Evolutionary conservation across 30 jellyfish, hydroid and myxozoan species (phyloP), one percentile per base, ranked within the genome.

Genomic region (Aurelia coerulea): DNA sequence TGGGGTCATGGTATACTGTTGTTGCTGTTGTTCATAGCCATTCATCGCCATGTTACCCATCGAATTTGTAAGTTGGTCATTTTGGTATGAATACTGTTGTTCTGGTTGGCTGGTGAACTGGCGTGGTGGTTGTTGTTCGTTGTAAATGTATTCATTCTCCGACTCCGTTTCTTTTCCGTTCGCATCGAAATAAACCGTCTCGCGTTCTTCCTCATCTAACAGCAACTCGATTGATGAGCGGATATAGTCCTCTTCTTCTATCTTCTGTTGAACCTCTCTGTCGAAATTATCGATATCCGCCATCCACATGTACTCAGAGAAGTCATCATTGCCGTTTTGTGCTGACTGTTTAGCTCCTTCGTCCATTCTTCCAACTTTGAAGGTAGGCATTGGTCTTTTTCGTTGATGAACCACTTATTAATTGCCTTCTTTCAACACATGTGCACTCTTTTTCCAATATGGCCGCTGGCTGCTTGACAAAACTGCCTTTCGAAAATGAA

Each of bases 171-270:
- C 75, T 19, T 67, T 39, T 18, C 74, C 80, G 56, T 42, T 56
- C 4, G 39, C 68, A 29, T 63, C 84, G 73, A 39, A 92, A 59
- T 73, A 87, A 23, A 86, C 81, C 13, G 96, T 79, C 33, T 80
- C 97, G 68, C 89, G 84, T 56, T 92, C 98, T 65, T 92, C 98
- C 65, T 92, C 98, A 37, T 86, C 98, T 29, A 92, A 65, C 34
- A 92, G 96, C 73, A 77, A 87, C 76, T 92, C 98, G 6, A 92
- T 92, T 14, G 97, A 86, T 13, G 93, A 79, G 16, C 96, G 90
- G 65, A 92, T 92, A 87, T 75, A 88, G 65, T 88, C 90, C 54
- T 88, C 96, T 50, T 88, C 96, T 52, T 72, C 88, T n/a, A 88
- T 65, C 56, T 68, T 64, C 18, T 76, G 60, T 16, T 52, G 74